These are phyloP conservation scores for Psittacula cyanocephala DNA, from an alignment of 2,113 vertebrate species.

Conservation along the genomic window DNA sequence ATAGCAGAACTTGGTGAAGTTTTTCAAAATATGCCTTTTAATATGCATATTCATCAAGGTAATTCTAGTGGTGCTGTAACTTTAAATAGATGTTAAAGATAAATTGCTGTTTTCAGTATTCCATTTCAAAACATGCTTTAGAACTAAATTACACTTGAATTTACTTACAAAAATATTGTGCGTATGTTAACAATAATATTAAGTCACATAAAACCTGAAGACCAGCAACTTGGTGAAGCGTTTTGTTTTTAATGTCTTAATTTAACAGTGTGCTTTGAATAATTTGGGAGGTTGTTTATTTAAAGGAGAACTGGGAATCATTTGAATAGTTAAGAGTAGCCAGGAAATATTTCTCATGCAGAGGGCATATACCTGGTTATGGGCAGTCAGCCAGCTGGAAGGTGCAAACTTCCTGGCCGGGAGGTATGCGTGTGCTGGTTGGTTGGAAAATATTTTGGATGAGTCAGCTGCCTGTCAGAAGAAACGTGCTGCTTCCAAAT, in stretches of 20 bases:
- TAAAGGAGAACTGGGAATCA: background rate
- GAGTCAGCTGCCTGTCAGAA: slow-evolving; percentile 33
- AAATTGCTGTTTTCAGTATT: background rate
- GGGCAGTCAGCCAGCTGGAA: slow-evolving; percentile 35
- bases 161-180: background rate
- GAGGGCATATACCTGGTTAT: slow-evolving; percentile 30
- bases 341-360: slow-evolving; percentile 12
- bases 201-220: background rate
- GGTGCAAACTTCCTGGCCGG: slow-evolving; percentile 51
- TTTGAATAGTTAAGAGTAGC: background rate
- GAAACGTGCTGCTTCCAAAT: background rate
- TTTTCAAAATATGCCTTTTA: background rate
- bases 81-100: background rate
- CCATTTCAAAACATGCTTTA: background rate
- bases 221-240: background rate
- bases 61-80: background rate
- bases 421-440: background rate
- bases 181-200: background rate
- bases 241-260: background rate
- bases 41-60: background rate
- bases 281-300: background rate
- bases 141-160: background rate
- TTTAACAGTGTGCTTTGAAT: background rate
- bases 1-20: background rate
- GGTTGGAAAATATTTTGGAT: background rate